Conservation (phyloP, 2,888 invertebrate species). For the Lymantria monacha region DNA sequence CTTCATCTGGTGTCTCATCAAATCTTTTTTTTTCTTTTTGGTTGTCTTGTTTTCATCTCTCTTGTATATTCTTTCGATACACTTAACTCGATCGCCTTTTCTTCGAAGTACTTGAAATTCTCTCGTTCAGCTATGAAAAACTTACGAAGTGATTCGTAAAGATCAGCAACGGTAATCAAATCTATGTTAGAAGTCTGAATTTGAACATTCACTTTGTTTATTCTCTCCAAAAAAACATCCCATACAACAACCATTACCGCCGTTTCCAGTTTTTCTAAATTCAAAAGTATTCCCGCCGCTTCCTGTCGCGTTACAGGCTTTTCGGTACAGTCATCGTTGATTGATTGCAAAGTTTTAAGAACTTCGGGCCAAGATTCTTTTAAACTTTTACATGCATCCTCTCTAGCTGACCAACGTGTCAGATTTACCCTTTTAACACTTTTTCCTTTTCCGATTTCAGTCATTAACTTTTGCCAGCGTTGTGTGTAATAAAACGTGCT, state of each 20-base stretch:
- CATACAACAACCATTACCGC: background rate
- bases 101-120: slow-evolving; percentile 15
- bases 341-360: background rate
- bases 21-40: background rate
- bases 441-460: slow-evolving; percentile 7
- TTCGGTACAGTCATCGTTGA: background rate
- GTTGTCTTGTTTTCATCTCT: background rate
- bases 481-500: no score
- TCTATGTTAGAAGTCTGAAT: slow-evolving; percentile 1
- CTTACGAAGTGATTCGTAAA: slow-evolving; percentile 30
- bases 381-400: slow-evolving; percentile 20
- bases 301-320: background rate
- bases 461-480: background rate
- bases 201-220: slow-evolving; percentile 1
- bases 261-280: slow-evolving; percentile 4
- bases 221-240: slow-evolving; percentile 15
- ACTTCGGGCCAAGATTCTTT: background rate
- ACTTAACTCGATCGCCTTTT: slow-evolving; percentile 1
- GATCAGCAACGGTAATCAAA: slow-evolving; percentile 6
- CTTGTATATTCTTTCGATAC: background rate
- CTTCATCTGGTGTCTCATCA: slow-evolving; percentile 2
- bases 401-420: slow-evolving; percentile 42
- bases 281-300: background rate
- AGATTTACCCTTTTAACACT: slow-evolving; percentile 34
- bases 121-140: slow-evolving; percentile 26